Percentiles rank a stretch among this genome's conserved stretches.
Evolutionary conservation across 2,113 vertebrate genomes (phyloP).

Genomic region (Microtus richardsoni): DNA sequence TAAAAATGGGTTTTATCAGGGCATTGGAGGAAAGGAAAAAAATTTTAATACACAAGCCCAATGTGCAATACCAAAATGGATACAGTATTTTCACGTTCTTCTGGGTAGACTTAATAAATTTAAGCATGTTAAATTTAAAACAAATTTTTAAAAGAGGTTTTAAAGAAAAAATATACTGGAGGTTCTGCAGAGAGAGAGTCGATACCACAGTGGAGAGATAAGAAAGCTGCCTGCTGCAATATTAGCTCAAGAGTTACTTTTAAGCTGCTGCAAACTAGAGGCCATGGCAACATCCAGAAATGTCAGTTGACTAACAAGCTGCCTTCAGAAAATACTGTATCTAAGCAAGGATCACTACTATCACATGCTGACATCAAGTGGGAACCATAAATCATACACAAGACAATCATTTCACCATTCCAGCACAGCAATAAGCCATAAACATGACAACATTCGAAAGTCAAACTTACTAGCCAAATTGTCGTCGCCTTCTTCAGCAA

Average conservation of each 20-base stretch:
- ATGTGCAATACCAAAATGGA: constrained; percentile 87
- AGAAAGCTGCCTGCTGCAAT: constrained; percentile 69
- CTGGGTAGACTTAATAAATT: constrained; percentile 68
- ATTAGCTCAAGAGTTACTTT: constrained; percentile 80
- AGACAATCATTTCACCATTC: background rate
- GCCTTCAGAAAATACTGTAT: constrained; percentile 81
- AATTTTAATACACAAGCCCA: constrained; percentile 85
- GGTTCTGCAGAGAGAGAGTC: constrained; percentile 80
- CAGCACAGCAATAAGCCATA: constrained; percentile 25
- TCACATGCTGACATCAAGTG: constrained; percentile 63
- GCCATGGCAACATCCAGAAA: constrained; percentile 53
- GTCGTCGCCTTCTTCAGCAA: constrained; percentile 95
- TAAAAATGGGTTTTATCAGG: constrained; percentile 84
- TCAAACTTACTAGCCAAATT: constrained; percentile 92
- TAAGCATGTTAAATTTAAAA: constrained; percentile 66
- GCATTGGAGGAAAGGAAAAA: constrained; percentile 87
- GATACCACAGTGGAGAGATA: constrained; percentile 69
- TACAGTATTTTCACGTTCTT: constrained; percentile 84
- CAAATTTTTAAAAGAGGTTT: constrained; percentile 65
- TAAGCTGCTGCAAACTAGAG: constrained; percentile 80
- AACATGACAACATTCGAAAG: constrained; percentile 64
- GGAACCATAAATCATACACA: constrained; percentile 58
- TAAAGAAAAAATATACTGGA: constrained; percentile 74
- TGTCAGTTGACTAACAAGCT: constrained; percentile 35
- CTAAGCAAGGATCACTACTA: constrained; percentile 58